phyloP scores from a whole-genome alignment of 1,140 invertebrate genomes.

The Anastatus disparis region DNA sequence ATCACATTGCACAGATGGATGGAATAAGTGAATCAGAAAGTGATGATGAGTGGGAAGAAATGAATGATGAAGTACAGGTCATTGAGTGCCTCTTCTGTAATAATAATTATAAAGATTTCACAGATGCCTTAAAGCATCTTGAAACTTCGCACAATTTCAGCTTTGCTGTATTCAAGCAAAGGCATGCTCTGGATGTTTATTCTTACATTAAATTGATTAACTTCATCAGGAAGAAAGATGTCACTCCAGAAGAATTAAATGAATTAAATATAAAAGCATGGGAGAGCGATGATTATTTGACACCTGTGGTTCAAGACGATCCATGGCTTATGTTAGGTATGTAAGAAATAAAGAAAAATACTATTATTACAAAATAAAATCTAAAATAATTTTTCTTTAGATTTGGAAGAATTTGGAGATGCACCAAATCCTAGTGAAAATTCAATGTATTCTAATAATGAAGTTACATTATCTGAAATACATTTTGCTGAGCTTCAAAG shows the following conservation, averaged over 20 bases:
- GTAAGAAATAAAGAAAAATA: constrained; percentile 35
- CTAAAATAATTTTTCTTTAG: constrained; percentile 47
- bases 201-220: constrained; percentile 90
- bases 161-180: constrained; percentile 74
- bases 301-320: constrained; percentile 81
- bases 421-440: constrained; percentile 49
- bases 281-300: constrained; percentile 83
- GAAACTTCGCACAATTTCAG: constrained; percentile 75
- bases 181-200: constrained; percentile 83
- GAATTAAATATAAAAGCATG: constrained; percentile 69
- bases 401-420: constrained; percentile 66
- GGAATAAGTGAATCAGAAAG: constrained; percentile 61
- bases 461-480: constrained; percentile 71
- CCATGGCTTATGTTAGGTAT: constrained; percentile 86
- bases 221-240: constrained; percentile 78
- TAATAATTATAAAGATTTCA: constrained; percentile 57
- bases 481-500: constrained; percentile 74
- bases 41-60: constrained; percentile 67
- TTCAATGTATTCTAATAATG: constrained; percentile 69
- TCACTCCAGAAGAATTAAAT: constrained; percentile 70
- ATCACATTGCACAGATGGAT: constrained; percentile 42
- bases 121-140: constrained; percentile 67
- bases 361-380: no score
- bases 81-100: constrained; percentile 71
- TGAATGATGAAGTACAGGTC: constrained; percentile 56